Conservation (phyloP, 2,113 vertebrate species). For the Chlamydotis undulata region DNA sequence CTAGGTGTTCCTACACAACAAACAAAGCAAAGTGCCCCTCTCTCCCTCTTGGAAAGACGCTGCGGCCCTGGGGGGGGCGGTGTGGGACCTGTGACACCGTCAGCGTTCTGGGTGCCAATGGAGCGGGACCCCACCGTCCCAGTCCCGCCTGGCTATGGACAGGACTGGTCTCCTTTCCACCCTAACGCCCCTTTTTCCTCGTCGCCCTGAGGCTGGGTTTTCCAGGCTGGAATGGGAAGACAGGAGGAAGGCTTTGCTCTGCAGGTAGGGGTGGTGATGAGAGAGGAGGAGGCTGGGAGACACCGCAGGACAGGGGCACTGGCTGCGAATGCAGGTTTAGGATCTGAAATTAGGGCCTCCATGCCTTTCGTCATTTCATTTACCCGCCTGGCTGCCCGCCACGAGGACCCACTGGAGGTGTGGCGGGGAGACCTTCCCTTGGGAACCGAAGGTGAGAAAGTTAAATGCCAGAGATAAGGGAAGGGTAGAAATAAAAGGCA, state of each 20-base stretch:
- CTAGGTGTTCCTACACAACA: neutral
- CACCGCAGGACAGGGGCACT: no score
- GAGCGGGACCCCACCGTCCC: neutral
- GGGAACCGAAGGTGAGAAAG: constrained; percentile 51
- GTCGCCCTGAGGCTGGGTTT: neutral
- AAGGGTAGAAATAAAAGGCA: neutral
- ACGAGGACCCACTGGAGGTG: neutral
- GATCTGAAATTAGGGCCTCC: neutral
- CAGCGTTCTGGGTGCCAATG: neutral
- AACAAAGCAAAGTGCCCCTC: neutral
- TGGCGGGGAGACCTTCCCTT: neutral
- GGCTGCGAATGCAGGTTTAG: neutral
- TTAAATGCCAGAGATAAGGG: constrained; percentile 55
- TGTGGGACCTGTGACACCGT: neutral
- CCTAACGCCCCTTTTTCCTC: neutral
- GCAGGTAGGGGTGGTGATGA: neutral
- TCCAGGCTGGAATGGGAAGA: neutral
- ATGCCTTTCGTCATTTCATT: accelerated
- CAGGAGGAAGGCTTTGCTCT: neutral
- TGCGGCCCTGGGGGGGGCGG: neutral
- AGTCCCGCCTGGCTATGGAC: neutral
- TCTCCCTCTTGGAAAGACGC: accelerated
- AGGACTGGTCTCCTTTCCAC: neutral
- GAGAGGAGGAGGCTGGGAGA: neutral
- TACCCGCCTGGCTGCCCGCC: neutral